Evolutionary conservation across 2,888 invertebrate genomes (phyloP), one percentile per base, ranked within the genome.

Genomic region (Synergus itoensis): DNA sequence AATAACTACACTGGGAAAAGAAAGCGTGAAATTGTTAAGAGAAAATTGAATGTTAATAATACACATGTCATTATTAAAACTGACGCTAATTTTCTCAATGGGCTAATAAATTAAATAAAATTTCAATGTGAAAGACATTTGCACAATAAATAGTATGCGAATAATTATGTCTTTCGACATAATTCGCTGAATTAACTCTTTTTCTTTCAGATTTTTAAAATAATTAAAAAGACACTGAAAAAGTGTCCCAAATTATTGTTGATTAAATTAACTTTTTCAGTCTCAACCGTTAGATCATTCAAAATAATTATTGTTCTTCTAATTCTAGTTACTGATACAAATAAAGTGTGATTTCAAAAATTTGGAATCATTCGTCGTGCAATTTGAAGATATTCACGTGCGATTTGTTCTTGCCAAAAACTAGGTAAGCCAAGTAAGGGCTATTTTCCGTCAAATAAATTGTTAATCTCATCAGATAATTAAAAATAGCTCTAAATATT

Each of bases 401-500:
- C 0, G 96, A 94, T n/a, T 94, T 90, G 81, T 93, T 93, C 4
- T 94, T 88, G 7, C 96, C 96, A 88, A 94, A 96, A 60, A 92
- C 93, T 87, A 94, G 94, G 90, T 95, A 95, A 0, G 96, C 96
- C 64, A 96, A 86, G 84, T 95, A 95, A 0, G 97, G 97, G 87
- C 94, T 95, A 77, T 95, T 94, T 84, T 94, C 94, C 90, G 95
- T 95, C 0, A 96, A 88, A 83, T 94, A 93, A 21, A 96, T 89
- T 28, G 94, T 93, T 1, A 95, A 87, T 87, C 93, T 92, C 88
- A 95, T 94, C 76, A 94, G 93, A 40, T 92, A 89, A 88, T 96
- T 96, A 76, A 95, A 94, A 85, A 94, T 94, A 64, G 93, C 90
- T 12, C 96, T 93, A 21, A 95, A 94, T 76, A 95, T 80, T 40